Evolutionary conservation across 2,888 invertebrate genomes (phyloP).

Genomic region (Drosophila neonasuta): DNA sequence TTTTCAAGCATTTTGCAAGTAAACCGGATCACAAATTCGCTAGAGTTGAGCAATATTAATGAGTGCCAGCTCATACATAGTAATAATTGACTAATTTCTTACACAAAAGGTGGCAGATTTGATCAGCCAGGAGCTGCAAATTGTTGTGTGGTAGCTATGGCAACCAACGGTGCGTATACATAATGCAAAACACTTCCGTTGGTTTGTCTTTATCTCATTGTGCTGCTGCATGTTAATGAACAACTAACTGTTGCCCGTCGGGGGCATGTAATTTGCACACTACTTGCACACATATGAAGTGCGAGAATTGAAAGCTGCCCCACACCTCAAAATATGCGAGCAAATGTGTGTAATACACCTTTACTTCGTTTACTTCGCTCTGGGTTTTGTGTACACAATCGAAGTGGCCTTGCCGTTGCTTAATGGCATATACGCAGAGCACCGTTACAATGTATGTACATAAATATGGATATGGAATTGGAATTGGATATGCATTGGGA

Average conservation of each 20-base stretch:
- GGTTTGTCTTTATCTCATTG: conserved; percentile 35
- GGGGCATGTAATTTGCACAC: conserved; percentile 36
- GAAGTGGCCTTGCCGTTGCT: conserved; percentile 64
- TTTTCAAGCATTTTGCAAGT: not conserved
- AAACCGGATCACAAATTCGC: not conserved
- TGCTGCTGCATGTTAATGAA: conserved; percentile 49
- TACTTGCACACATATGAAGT: not conserved
- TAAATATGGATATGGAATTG: conserved; percentile 7
- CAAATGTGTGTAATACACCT: conserved; percentile 26
- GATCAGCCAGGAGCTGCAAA: conserved; percentile 15
- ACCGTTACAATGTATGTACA: conserved; percentile 47
- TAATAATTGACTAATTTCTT: not conserved
- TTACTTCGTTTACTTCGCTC: conserved; percentile 18
- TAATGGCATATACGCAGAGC: conserved; percentile 51
- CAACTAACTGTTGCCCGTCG: conserved; percentile 7
- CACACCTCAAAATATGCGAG: conserved; percentile 21
- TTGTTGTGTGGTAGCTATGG: conserved; percentile 2
- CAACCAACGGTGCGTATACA: conserved; percentile 56
- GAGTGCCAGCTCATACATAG: not conserved
- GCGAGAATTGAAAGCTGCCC: conserved; percentile 48
- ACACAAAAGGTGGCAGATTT: conserved; percentile 4
- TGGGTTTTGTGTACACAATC: conserved; percentile 23
- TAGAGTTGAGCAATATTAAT: not conserved
- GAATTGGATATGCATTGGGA: conserved; percentile 32
- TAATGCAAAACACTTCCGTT: conserved; percentile 44